Conservation (phyloP, 2,888 invertebrate genomes). For the Drosophila borborema region DNA sequence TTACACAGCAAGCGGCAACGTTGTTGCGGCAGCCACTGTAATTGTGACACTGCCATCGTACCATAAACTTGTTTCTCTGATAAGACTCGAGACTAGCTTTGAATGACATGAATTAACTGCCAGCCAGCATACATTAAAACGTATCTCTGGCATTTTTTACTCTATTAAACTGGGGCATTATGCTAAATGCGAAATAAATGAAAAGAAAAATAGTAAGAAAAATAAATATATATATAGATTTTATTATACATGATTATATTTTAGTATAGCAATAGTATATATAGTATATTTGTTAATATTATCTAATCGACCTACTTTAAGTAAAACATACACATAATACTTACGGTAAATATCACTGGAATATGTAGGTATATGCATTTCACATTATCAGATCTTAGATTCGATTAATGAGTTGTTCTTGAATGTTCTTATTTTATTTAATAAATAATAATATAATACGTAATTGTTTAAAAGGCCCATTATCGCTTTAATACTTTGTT, state of each 20-base stretch:
- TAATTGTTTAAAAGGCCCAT: background rate
- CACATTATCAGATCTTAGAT: too few relatives aligned
- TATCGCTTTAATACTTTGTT: background rate
- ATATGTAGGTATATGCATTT: background rate
- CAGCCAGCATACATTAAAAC: conserved; percentile 18
- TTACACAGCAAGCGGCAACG: conserved; percentile 48
- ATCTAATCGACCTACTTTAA: background rate
- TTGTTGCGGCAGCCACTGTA: conserved; percentile 46
- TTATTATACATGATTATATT: too few relatives aligned
- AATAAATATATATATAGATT: background rate
- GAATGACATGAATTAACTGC: conserved; percentile 11
- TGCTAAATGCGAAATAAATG: background rate
- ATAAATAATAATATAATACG: too few relatives aligned
- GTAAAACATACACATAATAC: background rate
- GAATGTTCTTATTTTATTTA: too few relatives aligned
- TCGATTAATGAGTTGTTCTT: background rate
- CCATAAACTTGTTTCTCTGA: conserved; percentile 57
- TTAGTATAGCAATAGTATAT: background rate
- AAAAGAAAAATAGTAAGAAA: background rate
- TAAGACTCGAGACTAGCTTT: conserved; percentile 39
- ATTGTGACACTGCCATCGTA: conserved; percentile 32
- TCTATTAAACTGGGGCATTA: background rate
- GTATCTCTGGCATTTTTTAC: conserved; percentile 13
- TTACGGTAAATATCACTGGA: background rate
- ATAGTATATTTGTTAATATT: background rate